These are phyloP conservation scores for Dufourea novaeangliae DNA, from an alignment of 1,140 invertebrate genomes.

Conservation along the genomic window DNA sequence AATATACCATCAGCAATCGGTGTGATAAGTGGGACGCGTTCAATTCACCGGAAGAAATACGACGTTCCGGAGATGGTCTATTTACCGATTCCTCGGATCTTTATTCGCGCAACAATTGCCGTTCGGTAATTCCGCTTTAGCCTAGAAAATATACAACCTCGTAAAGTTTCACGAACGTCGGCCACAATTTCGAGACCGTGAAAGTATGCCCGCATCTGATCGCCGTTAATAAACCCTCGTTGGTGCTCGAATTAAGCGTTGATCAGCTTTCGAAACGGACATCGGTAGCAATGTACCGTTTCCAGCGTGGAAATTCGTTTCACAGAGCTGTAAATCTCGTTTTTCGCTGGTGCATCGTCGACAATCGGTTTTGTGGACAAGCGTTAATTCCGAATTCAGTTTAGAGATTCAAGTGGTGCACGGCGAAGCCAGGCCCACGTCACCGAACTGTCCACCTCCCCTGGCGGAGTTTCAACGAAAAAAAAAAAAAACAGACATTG, in stretches of 20 bases:
- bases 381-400: constrained; percentile 8
- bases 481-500: not conserved
- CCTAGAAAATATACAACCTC: too few species aligned
- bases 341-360: not conserved
- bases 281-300: too few species aligned
- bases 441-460: not conserved
- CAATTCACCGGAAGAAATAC: not conserved
- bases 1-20: too few species aligned
- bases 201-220: not conserved
- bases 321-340: not conserved
- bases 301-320: not conserved
- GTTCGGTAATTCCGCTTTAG: not conserved
- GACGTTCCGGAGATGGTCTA: not conserved
- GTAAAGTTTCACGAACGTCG: too few species aligned
- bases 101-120: not conserved
- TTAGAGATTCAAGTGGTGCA: not conserved
- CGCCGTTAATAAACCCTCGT: too few species aligned
- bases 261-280: too few species aligned
- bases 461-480: too few species aligned
- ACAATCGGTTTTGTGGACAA: not conserved
- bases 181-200: not conserved
- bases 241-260: too few species aligned
- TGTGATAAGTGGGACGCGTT: not conserved
- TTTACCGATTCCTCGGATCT: not conserved
- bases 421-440: not conserved